Base-by-base conservation (phyloP, 2,888 invertebrate genomes). In the Acanthosepion lycidas region DNA sequence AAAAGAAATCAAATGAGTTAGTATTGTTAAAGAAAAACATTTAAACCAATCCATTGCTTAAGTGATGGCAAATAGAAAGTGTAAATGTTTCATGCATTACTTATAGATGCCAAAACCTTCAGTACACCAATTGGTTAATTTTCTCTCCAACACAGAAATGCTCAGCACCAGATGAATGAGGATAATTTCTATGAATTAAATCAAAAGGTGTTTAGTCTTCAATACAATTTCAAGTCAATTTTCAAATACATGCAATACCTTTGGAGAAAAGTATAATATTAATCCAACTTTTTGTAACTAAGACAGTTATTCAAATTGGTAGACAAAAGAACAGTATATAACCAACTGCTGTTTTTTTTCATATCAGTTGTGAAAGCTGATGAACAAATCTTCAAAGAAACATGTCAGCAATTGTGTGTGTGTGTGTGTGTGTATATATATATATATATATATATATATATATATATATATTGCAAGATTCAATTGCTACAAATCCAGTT, bases 401-500 rank as follows among this genome's bases (percentile, higher is more conserved):
- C 59, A 59, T 64, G 28, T 78, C 6, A 42, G 42, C 42, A 42
- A 42, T 28, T 28, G 28, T 64, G 28, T 64, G 9, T n/a, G 15
- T n/a, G 12, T 78, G 15, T n/a, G 33, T 59, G 26, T 59, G 26
- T 59, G 26, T 59, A n/a, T 78, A n/a, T n/a, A n/a, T 78, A n/a
- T n/a, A 78, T n/a, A 33, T 78, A 33, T 78, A n/a, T n/a, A 78
- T 59, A 59, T 59, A 59, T 59, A 59, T 59, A n/a, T 78, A n/a
- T n/a, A n/a, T 78, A n/a, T n/a, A 78, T n/a, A 33, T 78, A 33
- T 78, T 33, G 78, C 78, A 78, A 12, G 78, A 78, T n/a, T 78
- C n/a, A n/a, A n/a, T 78, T n/a, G 78, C n/a, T 78, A 78, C 78
- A 78, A n/a, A 78, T 33, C n/a, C 78, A 78, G 78, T 78, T 78